These are phyloP conservation scores for Dastarcus helophoroides DNA, from an alignment of 2,888 invertebrate species.

Conservation along the genomic window DNA sequence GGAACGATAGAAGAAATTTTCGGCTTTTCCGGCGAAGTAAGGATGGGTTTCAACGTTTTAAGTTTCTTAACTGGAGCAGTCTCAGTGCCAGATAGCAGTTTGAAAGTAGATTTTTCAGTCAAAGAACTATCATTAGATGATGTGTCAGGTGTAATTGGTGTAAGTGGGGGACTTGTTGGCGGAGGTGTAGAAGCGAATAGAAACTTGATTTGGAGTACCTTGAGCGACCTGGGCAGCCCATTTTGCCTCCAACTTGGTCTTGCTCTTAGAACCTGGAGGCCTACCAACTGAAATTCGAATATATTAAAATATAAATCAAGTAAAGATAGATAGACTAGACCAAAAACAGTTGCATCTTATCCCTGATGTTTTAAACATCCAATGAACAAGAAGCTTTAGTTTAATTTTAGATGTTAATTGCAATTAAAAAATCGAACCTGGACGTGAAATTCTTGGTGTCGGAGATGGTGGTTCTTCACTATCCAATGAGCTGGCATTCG, in stretches of 20 bases:
- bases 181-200: conserved; percentile 13
- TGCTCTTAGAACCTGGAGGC: conserved; percentile 35
- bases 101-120: conserved; percentile 10
- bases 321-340: conserved; percentile 13
- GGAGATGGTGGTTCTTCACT: conserved; percentile 43
- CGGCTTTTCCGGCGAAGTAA: conserved; percentile 2
- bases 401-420: no score
- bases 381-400: no score
- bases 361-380: no score
- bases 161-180: conserved; percentile 18
- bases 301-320: conserved; percentile 9
- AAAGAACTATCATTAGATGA: conserved; percentile 15
- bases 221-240: conserved; percentile 30
- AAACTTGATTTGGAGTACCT: conserved; percentile 26
- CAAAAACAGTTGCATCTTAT: no score
- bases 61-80: conserved; percentile 2
- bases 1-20: no score
- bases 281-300: conserved; percentile 37
- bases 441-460: conserved; percentile 34
- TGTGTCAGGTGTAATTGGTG: conserved; percentile 11
- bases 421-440: conserved; percentile 23
- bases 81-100: conserved; percentile 3
- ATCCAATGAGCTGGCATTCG: conserved; percentile 39
- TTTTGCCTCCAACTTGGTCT: conserved; percentile 28
- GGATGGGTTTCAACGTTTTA: conserved; percentile 5